A percentile compares a stretch with the other conserved stretches of the same genome.
Evolutionary conservation across 2,888 invertebrate genomes (phyloP).

Genomic region (Oscheius sp.): DNA sequence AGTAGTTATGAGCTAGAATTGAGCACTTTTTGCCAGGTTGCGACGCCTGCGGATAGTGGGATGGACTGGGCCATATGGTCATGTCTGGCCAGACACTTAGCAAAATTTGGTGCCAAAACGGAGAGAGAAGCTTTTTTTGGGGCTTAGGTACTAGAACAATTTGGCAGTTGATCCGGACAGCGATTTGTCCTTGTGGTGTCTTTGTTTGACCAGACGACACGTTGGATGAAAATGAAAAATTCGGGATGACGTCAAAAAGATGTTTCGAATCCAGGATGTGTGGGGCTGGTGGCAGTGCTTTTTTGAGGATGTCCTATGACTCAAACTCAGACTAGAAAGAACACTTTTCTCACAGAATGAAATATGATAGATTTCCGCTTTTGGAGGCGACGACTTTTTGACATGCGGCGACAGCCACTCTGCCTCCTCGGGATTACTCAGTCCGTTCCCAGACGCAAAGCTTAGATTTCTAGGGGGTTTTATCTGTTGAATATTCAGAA

Average conservation of each 20-base stretch:
- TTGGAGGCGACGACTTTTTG: neutral
- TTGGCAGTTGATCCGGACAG: neutral
- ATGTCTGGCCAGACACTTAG: too few species aligned
- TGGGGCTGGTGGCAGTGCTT: neutral
- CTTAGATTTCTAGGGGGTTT: too few species aligned
- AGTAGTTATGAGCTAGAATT: too few species aligned
- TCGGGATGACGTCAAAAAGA: slow-evolving; percentile 27
- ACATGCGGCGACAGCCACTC: neutral
- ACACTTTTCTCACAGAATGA: slow-evolving; percentile 4
- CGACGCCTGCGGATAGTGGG: too few species aligned
- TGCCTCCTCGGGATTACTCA: neutral
- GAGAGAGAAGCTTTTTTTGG: neutral
- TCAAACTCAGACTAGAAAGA: neutral
- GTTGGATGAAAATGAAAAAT: slow-evolving; percentile 34
- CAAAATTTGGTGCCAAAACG: slow-evolving; percentile 10
- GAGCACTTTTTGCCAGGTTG: too few species aligned
- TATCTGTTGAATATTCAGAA: too few species aligned
- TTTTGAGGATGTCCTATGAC: slow-evolving; percentile 3
- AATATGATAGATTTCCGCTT: neutral
- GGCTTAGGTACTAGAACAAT: neutral
- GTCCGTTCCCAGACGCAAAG: slow-evolving; percentile 11
- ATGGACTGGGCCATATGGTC: slow-evolving; percentile 14
- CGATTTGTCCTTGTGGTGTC: slow-evolving; percentile 31
- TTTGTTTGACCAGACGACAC: slow-evolving; percentile 38
- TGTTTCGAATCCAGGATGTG: slow-evolving; percentile 1